Evolutionary conservation across 1,140 invertebrate genomes (phyloP), one percentile per base, ranked within the genome.

Genomic region (Plodia interpunctella): DNA sequence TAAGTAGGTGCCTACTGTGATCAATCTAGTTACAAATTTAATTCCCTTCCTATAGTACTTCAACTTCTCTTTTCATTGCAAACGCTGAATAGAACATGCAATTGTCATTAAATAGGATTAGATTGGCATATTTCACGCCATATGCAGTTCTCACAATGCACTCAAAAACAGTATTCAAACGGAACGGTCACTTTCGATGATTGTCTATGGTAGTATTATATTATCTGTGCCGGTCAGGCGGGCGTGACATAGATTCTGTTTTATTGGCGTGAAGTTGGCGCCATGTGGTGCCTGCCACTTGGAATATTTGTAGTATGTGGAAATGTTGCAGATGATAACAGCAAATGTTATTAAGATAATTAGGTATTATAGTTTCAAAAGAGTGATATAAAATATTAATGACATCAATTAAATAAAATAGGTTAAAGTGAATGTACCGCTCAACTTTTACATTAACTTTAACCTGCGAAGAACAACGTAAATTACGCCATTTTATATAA

Each of bases 261-360:
- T 44, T 44, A 44, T 44, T 44, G 10, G 38, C 38, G 38, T 44
- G 38, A 44, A 44, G 38, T 44, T 15, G 15, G 38, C 38, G 38
- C 38, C 38, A 44, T 15, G 13, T 44, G 38, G 38, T 35, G n/a
- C 8, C 13, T 44, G 38, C 15, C 38, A 44, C 38, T n/a, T 15
- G 38, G 13, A 13, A 44, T 2, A 17, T 1, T 15, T 17, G 38
- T 44, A 44, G 38, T 44, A 44, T 44, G n/a, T n/a, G 5, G 0
- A 44, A 1, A 44, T n/a, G 13, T 44, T 15, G 38, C 8, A 44
- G 38, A 44, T 44, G 15, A 44, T 15, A 44, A 5, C 13, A 15
- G 38, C 2, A 11, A 38, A 3, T 28, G 9, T 28, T 28, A 28
- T 3, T 9, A 5, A 5, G 28, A 28, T 9, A 28, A 5, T 28